Evolutionary conservation across 1,140 invertebrate genomes (phyloP), one percentile per base, ranked within the genome.

Genomic region (Drosophila baimaii): DNA sequence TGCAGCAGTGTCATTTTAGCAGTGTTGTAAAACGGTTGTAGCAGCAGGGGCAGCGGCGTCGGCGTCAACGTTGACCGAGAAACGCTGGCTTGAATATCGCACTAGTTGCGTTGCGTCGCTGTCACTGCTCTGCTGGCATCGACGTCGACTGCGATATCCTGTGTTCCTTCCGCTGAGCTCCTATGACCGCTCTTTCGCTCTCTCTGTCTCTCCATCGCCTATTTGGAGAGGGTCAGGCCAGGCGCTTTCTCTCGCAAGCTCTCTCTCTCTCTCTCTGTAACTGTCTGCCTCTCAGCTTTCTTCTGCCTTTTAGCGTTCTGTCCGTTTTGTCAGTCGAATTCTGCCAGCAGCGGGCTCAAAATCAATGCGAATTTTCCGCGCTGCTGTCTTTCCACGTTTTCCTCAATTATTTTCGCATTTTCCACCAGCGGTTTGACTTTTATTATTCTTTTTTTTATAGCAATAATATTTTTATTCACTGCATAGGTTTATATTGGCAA

Each of bases 331-430:
- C 65, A 69, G 65, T 69, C 23, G 29, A 69, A 44, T 66, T 69
- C 37, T n/a, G 62, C 62, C 65, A 52, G 59, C 65, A 65, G 65
- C 44, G 44, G 64, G 46, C 65, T 62, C 57, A 47, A 68, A 68
- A 62, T 68, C 57, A 68, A 68, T 69, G 65, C 65, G 39, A 66
- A 41, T 69, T 69, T 63, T 66, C 47, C 65, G 65, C 65, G 65
- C 46, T 31, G 65, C 35, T 46, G 65, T 69, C 41, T 57, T 74
- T 41, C 49, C 37, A 37, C 55, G 31, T 58, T 68, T 21, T 41
- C 19, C 43, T 31, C 65, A 43, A 64, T 29, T 33, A 65, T 43
- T 64, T 46, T 68, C 44, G 59, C 27, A 41, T 33, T 31, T 23
- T 35, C 13, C 10, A 17, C 13, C n/a, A 64, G 27, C 44, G 44